phyloP scores from a whole-genome alignment of 1,140 invertebrate genomes.

The roundworm (Caenorhabditis elegans) region WBcel235 BX284604.4:9043001-9043500 shows the following conservation, averaged over 20 bases:
- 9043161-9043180: constrained; percentile 22
- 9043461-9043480: no score
- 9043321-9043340: background rate
- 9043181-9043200: constrained; percentile 18
- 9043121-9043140: constrained; percentile 23
- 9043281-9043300: background rate
- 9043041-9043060: background rate
- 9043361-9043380: background rate
- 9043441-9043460: no score
- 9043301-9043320: background rate
- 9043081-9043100: no score
- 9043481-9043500: no score
- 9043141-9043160: constrained; percentile 11
- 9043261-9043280: background rate
- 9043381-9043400: background rate
- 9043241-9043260: constrained; percentile 17
- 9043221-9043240: background rate
- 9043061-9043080: no score
- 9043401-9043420: no score
- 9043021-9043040: constrained; percentile 18
- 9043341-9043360: no score
- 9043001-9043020: constrained; percentile 19
- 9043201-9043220: background rate
- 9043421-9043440: no score
- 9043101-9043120: no score